Base-by-base conservation (phyloP, 2,113 vertebrate genomes). In the Eudyptes chrysolophus region DNA sequence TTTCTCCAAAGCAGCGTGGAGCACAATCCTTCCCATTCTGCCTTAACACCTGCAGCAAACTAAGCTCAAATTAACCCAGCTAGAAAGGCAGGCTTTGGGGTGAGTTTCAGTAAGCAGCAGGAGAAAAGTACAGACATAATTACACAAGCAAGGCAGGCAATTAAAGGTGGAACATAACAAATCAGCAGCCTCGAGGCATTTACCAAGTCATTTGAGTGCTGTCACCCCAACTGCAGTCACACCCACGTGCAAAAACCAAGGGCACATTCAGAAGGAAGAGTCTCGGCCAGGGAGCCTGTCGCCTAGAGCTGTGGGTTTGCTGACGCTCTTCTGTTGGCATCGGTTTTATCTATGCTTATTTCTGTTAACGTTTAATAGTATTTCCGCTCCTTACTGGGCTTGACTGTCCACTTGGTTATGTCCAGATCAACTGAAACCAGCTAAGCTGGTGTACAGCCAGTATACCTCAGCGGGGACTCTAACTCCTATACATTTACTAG, bases 161-260 rank as follows among this genome's bases (percentile, higher is more conserved):
- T 96, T 77, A 90, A 82, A 84, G 71, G 90, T 97, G 96, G 7
- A 95, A 87, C 94, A 84, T 62, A 96, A 95, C 86, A 84, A 75
- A 92, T 84, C 89, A 89, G 89, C 58, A 97, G 82, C 82, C 61
- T 71, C 26, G 22, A 97, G 93, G 71, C 60, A 93, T 96, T 96
- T 86, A 75, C 65, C 62, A 83, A 90, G 86, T 93, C 38, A 58
- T 60, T 78, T 84, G 68, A 97, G 65, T 85, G 42, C 76, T 84
- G 84, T 93, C 93, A 95, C 62, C 62, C 86, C 82, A 85, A 19
- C 66, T 40, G 88, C 94, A 95, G 96, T 79, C 65, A 75, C 71
- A 85, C 68, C 44, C 93, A 97, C 13, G 32, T 87, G 97, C 71
- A 96, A 96, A 96, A 95, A 82, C 77, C 96, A 95, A 95, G 84